These are phyloP conservation scores for Arge pagana DNA, from an alignment of 2,888 invertebrate genomes.

Conservation along the genomic window DNA sequence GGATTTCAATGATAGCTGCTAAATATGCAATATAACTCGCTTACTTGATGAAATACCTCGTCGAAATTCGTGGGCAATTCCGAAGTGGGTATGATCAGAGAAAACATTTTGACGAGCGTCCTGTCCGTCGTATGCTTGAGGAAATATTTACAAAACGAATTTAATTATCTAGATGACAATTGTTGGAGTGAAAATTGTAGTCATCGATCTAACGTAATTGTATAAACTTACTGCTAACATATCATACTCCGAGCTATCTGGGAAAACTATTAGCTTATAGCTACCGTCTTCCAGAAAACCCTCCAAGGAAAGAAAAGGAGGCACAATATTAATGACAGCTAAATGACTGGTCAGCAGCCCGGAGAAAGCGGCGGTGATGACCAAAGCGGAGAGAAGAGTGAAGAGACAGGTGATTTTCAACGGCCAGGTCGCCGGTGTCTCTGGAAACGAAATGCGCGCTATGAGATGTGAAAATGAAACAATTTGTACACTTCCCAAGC, in stretches of 20 bases:
- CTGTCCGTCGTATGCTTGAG: slow-evolving; percentile 33
- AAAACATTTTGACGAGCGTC: slow-evolving; percentile 29
- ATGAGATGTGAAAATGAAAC: too few relatives aligned
- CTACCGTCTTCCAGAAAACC: slow-evolving; percentile 40
- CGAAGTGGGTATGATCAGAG: slow-evolving; percentile 30
- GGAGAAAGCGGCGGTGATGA: slow-evolving; percentile 43
- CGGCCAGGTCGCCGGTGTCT: slow-evolving; percentile 37
- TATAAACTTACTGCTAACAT: slow-evolving; percentile 35
- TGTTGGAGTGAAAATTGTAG: too few relatives aligned
- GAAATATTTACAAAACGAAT: too few relatives aligned
- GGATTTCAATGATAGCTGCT: too few relatives aligned
- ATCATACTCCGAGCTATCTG: slow-evolving; percentile 40
- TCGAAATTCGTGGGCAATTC: slow-evolving; percentile 33
- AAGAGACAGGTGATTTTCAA: slow-evolving; percentile 42
- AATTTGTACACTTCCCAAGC: too few relatives aligned
- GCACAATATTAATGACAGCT: slow-evolving; percentile 29
- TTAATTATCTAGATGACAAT: too few relatives aligned
- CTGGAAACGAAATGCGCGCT: too few relatives aligned
- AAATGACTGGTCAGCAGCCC: slow-evolving; percentile 44
- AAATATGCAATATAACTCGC: too few relatives aligned
- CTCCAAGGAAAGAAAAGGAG: slow-evolving; percentile 44
- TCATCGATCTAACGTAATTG: too few relatives aligned
- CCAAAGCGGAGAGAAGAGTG: slow-evolving; percentile 40
- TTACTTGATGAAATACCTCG: slow-evolving; percentile 40
- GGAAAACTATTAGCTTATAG: slow-evolving; percentile 39